These are phyloP conservation scores for Leptestheria dahalacensis DNA, from an alignment of 1,140 invertebrate genomes.

Conservation along the genomic window DNA sequence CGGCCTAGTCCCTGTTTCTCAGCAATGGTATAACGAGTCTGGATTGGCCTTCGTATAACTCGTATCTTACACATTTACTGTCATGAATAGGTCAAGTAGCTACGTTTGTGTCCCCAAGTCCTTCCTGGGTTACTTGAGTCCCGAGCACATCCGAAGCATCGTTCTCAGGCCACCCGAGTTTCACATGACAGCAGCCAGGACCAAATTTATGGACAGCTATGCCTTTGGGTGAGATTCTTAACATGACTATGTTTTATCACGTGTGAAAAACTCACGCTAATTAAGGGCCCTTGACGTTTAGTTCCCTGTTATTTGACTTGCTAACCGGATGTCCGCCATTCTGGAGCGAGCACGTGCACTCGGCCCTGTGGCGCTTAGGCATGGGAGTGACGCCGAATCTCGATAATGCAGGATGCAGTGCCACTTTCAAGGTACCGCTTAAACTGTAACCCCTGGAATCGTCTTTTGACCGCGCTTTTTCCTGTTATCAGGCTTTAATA, in stretches of 20 bases:
- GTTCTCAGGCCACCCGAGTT: slow-evolving; percentile 25
- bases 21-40: neutral
- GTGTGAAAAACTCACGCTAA: neutral
- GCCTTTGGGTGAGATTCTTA: slow-evolving; percentile 31
- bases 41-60: too few relatives aligned
- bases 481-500: slow-evolving; percentile 15
- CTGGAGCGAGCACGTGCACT: slow-evolving; percentile 22
- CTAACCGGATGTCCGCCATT: slow-evolving; percentile 27
- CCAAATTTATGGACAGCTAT: slow-evolving; percentile 28
- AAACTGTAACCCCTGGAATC: neutral
- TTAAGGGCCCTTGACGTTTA: slow-evolving; percentile 12
- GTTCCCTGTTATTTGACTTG: slow-evolving; percentile 30
- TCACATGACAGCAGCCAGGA: slow-evolving; percentile 18
- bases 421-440: slow-evolving; percentile 24
- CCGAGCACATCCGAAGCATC: slow-evolving; percentile 28
- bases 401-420: slow-evolving; percentile 23
- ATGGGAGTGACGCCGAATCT: slow-evolving; percentile 24
- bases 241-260: neutral
- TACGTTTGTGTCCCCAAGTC: slow-evolving; percentile 28
- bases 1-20: slow-evolving; percentile 21
- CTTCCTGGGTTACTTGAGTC: slow-evolving; percentile 29
- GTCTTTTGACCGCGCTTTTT: too few relatives aligned
- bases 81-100: slow-evolving; percentile 16
- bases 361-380: slow-evolving; percentile 28
- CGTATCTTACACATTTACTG: too few relatives aligned